phyloP scores from a whole-genome alignment of 2,797 vertebrate genomes.

The Rhynchonycteris naso region DNA sequence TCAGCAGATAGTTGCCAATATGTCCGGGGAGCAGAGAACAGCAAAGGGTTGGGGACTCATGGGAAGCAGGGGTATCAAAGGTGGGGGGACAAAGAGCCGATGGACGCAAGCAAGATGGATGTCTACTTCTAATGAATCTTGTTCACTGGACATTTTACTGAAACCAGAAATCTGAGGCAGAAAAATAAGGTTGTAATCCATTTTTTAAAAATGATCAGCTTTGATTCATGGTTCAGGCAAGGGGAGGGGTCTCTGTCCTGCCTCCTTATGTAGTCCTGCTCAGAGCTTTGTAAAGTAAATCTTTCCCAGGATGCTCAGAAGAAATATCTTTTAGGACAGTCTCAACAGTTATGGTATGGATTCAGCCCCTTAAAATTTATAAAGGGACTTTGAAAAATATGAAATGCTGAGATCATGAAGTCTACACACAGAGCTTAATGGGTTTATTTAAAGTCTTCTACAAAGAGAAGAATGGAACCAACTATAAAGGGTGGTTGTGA shows the following conservation, averaged over 20 bases:
- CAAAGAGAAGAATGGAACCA: background rate
- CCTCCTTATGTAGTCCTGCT: background rate
- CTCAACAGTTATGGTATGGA: background rate
- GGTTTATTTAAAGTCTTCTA: background rate
- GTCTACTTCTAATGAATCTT: background rate
- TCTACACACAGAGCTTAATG: background rate
- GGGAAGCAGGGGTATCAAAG: too few relatives aligned
- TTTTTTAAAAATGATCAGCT: background rate
- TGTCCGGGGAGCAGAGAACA: too few relatives aligned
- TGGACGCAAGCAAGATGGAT: fast-evolving
- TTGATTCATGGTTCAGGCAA: background rate
- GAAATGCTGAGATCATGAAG: too few relatives aligned
- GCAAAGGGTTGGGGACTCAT: fast-evolving
- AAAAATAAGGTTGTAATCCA: background rate
- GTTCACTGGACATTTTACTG: background rate
- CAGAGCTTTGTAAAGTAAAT: background rate
- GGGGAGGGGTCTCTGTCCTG: background rate
- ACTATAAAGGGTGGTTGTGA: background rate
- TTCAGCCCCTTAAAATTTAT: background rate
- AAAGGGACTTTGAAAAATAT: background rate
- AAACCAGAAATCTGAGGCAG: background rate
- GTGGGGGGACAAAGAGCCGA: fast-evolving
- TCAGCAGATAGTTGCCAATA: background rate
- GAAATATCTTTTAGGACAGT: background rate
- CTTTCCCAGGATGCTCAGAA: background rate